Evolutionary conservation across 2,113 vertebrate genomes (phyloP).

Genomic region (Laterallus jamaicensis): DNA sequence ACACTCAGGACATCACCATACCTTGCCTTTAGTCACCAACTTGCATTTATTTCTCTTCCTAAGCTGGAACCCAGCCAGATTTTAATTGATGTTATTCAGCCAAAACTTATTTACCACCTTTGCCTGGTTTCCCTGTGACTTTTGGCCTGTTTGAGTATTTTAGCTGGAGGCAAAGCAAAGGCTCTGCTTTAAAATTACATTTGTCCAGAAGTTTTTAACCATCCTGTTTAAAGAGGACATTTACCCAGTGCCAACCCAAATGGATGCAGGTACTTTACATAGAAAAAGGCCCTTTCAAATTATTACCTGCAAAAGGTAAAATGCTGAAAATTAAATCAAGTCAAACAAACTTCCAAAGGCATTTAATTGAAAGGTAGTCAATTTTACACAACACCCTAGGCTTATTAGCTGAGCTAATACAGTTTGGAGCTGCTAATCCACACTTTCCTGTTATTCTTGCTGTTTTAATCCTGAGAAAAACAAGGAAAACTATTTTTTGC

Average conservation of each 20-base stretch:
- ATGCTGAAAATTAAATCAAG: neutral
- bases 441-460: neutral
- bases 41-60: neutral
- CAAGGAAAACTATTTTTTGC: neutral
- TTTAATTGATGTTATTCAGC: neutral
- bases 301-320: neutral
- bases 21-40: neutral
- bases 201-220: neutral
- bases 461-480: neutral
- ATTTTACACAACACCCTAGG: fast-evolving
- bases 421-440: neutral
- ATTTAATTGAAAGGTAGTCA: neutral
- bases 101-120: neutral
- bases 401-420: neutral
- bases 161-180: neutral
- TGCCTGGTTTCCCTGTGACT: constrained; percentile 6
- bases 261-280: neutral
- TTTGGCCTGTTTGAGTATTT: constrained; percentile 14
- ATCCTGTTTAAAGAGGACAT: neutral
- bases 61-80: neutral
- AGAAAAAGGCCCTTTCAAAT: neutral
- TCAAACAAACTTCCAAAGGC: neutral
- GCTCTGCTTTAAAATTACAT: neutral
- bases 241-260: constrained; percentile 2
- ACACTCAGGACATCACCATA: fast-evolving